Evolutionary conservation across 2,113 vertebrate genomes (phyloP).

Genomic region (Megaleporinus macrocephalus): DNA sequence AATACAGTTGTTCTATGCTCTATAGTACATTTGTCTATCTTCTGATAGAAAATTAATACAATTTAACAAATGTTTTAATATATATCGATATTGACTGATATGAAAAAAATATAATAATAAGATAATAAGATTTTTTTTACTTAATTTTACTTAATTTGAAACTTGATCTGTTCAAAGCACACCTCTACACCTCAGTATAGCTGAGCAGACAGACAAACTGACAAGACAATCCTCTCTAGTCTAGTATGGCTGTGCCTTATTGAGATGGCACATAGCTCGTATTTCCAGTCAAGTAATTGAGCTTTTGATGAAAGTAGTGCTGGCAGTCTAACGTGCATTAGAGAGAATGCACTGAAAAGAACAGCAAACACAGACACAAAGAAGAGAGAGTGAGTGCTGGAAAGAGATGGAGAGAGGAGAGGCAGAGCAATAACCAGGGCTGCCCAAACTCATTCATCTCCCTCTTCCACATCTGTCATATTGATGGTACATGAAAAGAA

Average conservation of each 20-base stretch:
- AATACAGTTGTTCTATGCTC: too few species aligned
- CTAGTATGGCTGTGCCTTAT: neutral
- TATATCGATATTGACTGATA: too few species aligned
- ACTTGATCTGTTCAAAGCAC: too few species aligned
- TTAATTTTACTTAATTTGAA: too few species aligned
- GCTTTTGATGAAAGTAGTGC: slow-evolving; percentile 43
- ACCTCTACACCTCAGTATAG: too few species aligned
- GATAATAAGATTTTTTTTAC: too few species aligned
- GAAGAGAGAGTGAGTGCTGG: neutral
- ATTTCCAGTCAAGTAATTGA: slow-evolving; percentile 46
- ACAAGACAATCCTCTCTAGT: too few species aligned
- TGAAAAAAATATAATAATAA: too few species aligned
- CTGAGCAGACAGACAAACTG: too few species aligned
- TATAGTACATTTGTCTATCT: too few species aligned
- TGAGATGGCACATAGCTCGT: slow-evolving; percentile 12
- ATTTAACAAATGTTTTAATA: too few species aligned
- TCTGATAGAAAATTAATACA: too few species aligned
- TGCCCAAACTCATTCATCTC: neutral
- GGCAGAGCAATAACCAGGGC: neutral
- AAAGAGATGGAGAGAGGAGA: neutral
- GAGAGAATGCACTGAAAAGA: slow-evolving; percentile 31
- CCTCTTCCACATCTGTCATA: neutral
- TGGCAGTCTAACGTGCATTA: slow-evolving; percentile 42
- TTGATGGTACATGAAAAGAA: neutral
- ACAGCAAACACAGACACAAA: slow-evolving; percentile 4